Base-by-base conservation (phyloP, 30 jellyfish, hydroid and myxozoan species). In the Cassiopea andromeda region DNA sequence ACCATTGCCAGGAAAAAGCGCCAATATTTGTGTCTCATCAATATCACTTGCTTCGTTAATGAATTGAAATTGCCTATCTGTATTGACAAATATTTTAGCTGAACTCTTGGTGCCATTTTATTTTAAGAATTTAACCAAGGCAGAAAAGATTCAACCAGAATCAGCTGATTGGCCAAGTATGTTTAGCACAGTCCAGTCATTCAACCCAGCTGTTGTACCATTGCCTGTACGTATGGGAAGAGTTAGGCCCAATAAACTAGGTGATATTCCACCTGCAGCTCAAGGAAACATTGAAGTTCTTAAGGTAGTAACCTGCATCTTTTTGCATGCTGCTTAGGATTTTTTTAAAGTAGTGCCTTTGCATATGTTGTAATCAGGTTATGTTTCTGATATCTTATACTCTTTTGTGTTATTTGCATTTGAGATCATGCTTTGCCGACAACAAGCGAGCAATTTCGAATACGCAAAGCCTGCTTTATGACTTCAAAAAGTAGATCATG, bases 201-300 rank as follows among this genome's bases (percentile, higher is more conserved):
- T 81, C 85, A 96, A 96, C 79, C 98, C 99, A 48, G 92, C 98
- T 15, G 83, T 91, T 18, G 86, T 96, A 6, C 99, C 98, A 17
- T 76, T 96, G 78, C 99, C 99, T 0, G 84, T 96, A 1, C 88
- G 99, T 12, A 96, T 96, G 99, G 99, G 99, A 7, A 83, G 99
- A 83, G 96, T 92, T 15, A 72, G 97, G 45, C 97, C 89, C 67
- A 92, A 88, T 54, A 84, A 82, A 54, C 73, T 86, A 46, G 98
- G 98, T 10, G 99, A 96, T 60, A 73, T 92, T 38, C 97, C 98
- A 19, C 99, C 99, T 6, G 68, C 64, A 77, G 94, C 92, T 13
- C 94, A 48, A 18, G 98, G 98, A 57, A 96, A 96, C 80, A 90
- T 96, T 15, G 99, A 96, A 72, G 85, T 96, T 38, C 93, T 96